Evolutionary conservation across 2,888 invertebrate species (phyloP), one percentile per base, ranked within the genome.

Genomic region (Drosophila lutescens): DNA sequence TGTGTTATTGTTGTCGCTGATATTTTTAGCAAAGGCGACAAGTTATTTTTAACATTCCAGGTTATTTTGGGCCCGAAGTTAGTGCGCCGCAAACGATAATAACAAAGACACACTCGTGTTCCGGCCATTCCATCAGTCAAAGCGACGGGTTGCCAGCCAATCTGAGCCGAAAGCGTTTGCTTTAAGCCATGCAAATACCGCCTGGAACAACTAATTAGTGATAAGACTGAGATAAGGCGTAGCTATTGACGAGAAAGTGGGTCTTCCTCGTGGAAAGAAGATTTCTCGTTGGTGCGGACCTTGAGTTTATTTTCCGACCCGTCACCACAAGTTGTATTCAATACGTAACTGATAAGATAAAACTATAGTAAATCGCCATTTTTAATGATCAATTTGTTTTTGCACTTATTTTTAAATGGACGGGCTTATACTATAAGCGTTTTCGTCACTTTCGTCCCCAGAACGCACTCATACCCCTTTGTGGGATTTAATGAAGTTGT

Each of bases 1-100:
- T 57, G 30, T 55, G 63, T 47, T 56, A 41, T 71, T 55, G 50
- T 61, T 44, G 34, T 47, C 30, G 60, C 30, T 20, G 71, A 13
- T 71, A 62, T 62, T 70, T 70, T 71, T 71, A 70, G 62, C 72
- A 17, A 32, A 20, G 50, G 57, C 46, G 50, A 40, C 26, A 49
- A 30, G 53, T 44, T 73, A 72, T 65, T 73, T 65, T 65, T 66
- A 72, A 49, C 62, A 23, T 30, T 54, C 38, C 32, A 32, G 32
- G 43, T 43, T 72, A 58, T 74, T 65, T 66, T 58, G 30, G 53
- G 57, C 5, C 12, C 15, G 38, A 30, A 26, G 23, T 46, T 66
- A 74, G 58, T 72, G 66, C 74, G 72, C 26, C 57, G 44, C 57
- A 58, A 57, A 58, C 49, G 74, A 51, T 49, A 57, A 71, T 51